Base-by-base conservation (phyloP, 1,140 invertebrate genomes). In the Hetaerina americana region DNA sequence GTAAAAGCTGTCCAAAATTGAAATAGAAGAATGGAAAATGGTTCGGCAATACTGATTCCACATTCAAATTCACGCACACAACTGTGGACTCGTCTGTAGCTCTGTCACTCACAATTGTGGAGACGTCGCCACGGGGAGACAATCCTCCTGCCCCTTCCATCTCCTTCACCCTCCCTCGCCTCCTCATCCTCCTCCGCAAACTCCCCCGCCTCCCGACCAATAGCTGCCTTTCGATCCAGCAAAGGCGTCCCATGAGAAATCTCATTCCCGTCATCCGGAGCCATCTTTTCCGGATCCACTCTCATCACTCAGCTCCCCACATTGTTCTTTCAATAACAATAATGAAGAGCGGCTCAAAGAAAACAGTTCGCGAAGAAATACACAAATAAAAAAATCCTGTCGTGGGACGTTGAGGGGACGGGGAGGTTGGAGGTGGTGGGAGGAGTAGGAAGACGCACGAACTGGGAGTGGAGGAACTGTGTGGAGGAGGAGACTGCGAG, bases 291-390 rank as follows among this genome's bases (percentile, higher is more conserved):
- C 18, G n/a, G 66, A 68, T 12, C 27, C 66, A 26, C 24, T 68
- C 27, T 25, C 26, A 68, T 68, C 27, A 68, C 27, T 68, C 66
- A 25, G 24, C 27, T 27, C 24, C 40, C 27, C 27, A 68, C 26
- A 68, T 68, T 68, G 66, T 68, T 68, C 66, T 68, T 68, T 68
- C 66, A 68, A 68, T 68, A 68, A 68, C 66, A 68, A 68, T 68
- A 68, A 68, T 68, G 66, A 68, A 68, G 26, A 68, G 66, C 24
- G 2, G 40, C 22, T 57, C 66, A 68, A 25, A 68, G 66, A 68
- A 68, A 68, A 68, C 66, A 68, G 25, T 24, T 57, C 40, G 15
- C 2, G 66, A 1, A 68, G 18, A 27, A 68, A 27, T 18, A 22
- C 27, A 25, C 66, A n/a, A 57, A 57, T 10, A 57, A n/a, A n/a